Evolutionary conservation across 2,888 invertebrate genomes (phyloP), one percentile per base, ranked within the genome.

Genomic region (Bhutanitis thaidina): DNA sequence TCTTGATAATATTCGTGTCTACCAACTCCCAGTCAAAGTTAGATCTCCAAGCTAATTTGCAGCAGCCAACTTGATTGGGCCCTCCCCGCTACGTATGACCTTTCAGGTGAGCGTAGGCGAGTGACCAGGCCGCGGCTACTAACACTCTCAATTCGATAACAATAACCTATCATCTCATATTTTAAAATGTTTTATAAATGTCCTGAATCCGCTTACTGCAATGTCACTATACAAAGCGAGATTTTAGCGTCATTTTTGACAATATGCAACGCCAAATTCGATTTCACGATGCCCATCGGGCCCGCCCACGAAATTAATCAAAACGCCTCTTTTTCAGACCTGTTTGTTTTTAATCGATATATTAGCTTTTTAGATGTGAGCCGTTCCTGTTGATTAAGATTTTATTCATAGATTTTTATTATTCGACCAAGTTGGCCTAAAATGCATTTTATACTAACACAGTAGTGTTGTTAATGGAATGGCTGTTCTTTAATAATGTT

Each of bases 261-360:
- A 74, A 78, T 72, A 62, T 59, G 67, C 73, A 69, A 69, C 71
- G 79, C 77, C 74, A 80, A 72, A 80, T 80, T 76, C 69, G 70
- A 74, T 76, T 70, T 71, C 69, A 69, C 68, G 62, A 48, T 68
- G 68, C 63, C 67, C 67, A 61, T 60, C 62, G 56, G 61, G 61
- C 61, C 73, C 76, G 74, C 77, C 80, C 75, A 77, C 71, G 68
- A 76, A 80, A 88, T 88, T 86, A 88, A 88, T 88, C 77, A 83
- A 64, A 63, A 74, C 85, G 80, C 86, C 87, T 74, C 72, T 80
- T 84, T 84, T 84, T 83, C 69, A 63, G 74, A 77, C 82, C 82
- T 80, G 78, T 86, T 83, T 77, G 80, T 77, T 84, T 79, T 79
- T 79, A 80, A 83, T 80, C 74, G 71, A 64, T 65, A 57, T 81